These are phyloP conservation scores for Drosophila hawaiiensis DNA, from an alignment of 2,888 invertebrate species.

Conservation along the genomic window DNA sequence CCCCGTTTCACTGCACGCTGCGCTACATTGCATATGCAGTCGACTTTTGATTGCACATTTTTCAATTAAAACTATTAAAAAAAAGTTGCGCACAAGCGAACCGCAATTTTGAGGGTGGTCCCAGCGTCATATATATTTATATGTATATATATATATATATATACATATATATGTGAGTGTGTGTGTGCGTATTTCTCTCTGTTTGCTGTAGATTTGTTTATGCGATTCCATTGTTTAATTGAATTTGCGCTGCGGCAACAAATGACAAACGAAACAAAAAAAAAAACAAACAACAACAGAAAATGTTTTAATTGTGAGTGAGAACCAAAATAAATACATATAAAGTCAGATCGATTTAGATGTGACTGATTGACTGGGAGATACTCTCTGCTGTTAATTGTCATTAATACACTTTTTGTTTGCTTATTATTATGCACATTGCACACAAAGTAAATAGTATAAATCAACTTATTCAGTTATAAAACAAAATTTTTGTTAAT, in stretches of 20 bases:
- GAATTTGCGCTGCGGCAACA: constrained; percentile 63
- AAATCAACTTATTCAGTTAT: neutral
- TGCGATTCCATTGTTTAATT: constrained; percentile 74
- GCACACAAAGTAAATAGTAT: neutral
- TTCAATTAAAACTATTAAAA: constrained; percentile 71
- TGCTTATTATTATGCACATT: neutral
- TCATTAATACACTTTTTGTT: neutral
- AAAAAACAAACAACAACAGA: constrained; percentile 20
- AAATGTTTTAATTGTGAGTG: constrained; percentile 24
- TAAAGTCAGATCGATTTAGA: neutral
- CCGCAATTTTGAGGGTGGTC: constrained; percentile 31
- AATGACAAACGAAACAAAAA: constrained; percentile 34
- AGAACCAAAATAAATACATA: neutral
- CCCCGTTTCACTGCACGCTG: constrained; percentile 41
- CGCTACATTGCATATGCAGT: constrained; percentile 44
- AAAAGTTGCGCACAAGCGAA: constrained; percentile 21
- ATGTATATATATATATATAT: no score
- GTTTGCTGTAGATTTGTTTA: constrained; percentile 65
- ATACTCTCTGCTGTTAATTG: neutral
- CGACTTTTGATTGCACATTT: constrained; percentile 73
- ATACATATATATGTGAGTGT: neutral
- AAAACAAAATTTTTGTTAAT: neutral
- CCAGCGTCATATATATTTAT: neutral
- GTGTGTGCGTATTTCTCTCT: constrained; percentile 14
- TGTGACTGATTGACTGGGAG: neutral